Evolutionary conservation across 2,113 vertebrate genomes (phyloP).

Genomic region (Trogon surrucura): DNA sequence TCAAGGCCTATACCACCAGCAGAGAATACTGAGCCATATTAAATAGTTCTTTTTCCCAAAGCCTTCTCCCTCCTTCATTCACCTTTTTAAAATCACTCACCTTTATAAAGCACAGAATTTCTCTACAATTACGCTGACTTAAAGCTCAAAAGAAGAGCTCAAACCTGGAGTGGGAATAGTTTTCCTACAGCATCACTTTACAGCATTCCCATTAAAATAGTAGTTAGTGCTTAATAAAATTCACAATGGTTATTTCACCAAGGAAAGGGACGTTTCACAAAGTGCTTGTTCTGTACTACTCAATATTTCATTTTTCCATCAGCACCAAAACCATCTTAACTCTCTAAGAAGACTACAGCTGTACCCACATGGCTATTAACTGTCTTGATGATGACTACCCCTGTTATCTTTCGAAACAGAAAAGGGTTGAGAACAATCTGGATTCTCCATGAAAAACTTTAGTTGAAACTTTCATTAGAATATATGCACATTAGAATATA

Average conservation of each 20-base stretch:
- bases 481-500: rapidly evolving
- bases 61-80: not conserved
- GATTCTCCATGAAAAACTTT: not conserved
- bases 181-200: not conserved
- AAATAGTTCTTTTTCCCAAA: not conserved
- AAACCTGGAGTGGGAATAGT: not conserved
- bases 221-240: not conserved
- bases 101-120: not conserved
- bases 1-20: not conserved
- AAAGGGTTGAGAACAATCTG: not conserved
- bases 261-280: not conserved
- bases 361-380: rapidly evolving
- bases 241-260: not conserved
- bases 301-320: not conserved
- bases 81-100: not conserved
- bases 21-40: not conserved
- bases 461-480: not conserved
- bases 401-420: not conserved
- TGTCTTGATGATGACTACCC: not conserved
- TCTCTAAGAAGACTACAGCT: not conserved
- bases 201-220: not conserved
- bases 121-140: not conserved
- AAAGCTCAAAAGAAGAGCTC: not conserved
- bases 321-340: not conserved
- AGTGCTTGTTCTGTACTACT: not conserved